phyloP scores from a whole-genome alignment of 2,113 vertebrate species.

The Albula goreensis region DNA sequence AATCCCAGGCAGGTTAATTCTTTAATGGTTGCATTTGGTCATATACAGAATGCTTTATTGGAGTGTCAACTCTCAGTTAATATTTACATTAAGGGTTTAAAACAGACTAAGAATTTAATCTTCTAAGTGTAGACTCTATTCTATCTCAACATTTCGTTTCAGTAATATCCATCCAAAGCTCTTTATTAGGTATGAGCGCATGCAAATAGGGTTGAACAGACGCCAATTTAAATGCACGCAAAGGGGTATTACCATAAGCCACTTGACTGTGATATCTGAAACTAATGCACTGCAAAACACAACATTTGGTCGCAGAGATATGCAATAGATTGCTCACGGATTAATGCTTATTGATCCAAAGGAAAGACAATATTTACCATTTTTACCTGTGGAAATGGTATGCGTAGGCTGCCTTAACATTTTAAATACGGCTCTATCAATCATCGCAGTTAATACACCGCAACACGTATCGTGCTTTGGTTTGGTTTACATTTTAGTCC shows the following conservation, averaged over 20 bases:
- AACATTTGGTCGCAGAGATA: neutral
- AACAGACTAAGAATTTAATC: neutral
- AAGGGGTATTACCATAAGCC: neutral
- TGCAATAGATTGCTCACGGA: neutral
- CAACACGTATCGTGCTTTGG: neutral
- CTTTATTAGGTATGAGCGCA: neutral
- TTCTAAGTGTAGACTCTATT: neutral
- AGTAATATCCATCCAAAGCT: neutral
- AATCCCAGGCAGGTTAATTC: slow-evolving; percentile 4
- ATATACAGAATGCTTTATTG: neutral
- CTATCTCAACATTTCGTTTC: neutral
- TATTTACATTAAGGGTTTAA: neutral
- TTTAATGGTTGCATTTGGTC: neutral
- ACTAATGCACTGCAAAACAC: neutral
- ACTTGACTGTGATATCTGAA: neutral
- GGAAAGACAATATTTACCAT: neutral
- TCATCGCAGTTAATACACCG: neutral
- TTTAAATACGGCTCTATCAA: neutral
- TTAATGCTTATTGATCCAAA: neutral
- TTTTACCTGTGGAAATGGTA: neutral
- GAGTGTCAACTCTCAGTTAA: neutral
- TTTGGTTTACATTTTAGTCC: neutral
- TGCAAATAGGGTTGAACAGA: slow-evolving; percentile 4
- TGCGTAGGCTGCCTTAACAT: neutral
- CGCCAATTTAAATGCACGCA: neutral